phyloP scores from a whole-genome alignment of 2,797 vertebrate genomes.

The Phataginus tetradactyla region DNA sequence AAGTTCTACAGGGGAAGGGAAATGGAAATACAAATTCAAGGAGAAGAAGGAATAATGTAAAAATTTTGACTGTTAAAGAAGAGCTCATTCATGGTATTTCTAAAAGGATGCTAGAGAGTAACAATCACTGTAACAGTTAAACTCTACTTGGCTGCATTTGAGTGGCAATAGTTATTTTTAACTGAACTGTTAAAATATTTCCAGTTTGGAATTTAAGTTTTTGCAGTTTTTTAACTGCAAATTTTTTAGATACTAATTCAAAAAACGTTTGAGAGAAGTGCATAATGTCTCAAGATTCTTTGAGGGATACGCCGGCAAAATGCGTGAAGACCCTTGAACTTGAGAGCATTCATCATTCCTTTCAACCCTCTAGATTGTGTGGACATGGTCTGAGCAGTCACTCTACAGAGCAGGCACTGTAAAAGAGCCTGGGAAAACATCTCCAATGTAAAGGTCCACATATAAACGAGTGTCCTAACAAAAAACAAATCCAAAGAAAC shows the following conservation, averaged over 20 bases:
- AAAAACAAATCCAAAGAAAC: background rate
- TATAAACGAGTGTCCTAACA: background rate
- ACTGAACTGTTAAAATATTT: conserved; percentile 33
- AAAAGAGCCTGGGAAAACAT: background rate
- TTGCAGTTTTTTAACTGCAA: background rate
- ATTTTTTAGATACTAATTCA: background rate
- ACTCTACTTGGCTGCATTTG: conserved; percentile 16
- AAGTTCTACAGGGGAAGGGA: background rate
- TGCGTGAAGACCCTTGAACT: background rate
- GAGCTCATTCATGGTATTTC: background rate
- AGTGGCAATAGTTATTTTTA: background rate
- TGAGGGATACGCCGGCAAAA: background rate
- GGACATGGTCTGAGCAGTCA: background rate
- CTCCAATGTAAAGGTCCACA: background rate
- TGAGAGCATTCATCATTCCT: background rate
- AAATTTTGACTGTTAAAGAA: conserved; percentile 18
- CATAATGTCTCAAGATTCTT: background rate
- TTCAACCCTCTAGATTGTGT: conserved; percentile 1
- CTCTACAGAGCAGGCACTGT: background rate
- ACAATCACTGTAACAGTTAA: background rate
- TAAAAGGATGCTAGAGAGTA: background rate
- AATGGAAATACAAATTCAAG: background rate
- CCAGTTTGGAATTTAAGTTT: conserved; percentile 32
- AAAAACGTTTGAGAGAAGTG: background rate
- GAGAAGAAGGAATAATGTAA: background rate